Evolutionary conservation across 2,888 invertebrate genomes (phyloP), one percentile per base, ranked within the genome.

Genomic region (Tholera decimalis): DNA sequence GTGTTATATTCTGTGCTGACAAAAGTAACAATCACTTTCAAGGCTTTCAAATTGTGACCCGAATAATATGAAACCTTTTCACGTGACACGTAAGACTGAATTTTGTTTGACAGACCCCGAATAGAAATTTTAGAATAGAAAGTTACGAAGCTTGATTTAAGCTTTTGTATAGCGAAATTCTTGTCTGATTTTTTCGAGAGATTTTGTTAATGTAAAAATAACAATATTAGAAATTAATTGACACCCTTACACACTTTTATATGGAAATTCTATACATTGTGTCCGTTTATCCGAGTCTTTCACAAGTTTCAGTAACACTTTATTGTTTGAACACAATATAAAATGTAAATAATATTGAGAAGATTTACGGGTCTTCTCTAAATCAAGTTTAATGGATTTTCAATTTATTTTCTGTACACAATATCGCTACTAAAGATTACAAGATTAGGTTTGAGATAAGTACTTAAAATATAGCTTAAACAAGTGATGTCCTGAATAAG

Each of bases 11-110:
- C 79, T 69, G 71, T 80, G 83, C 86, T 82, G 82, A 87, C 86
- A 88, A 86, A 86, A 86, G 86, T 86, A 80, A 82, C 84, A 87
- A 86, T 86, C 82, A 67, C 72, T 63, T 62, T 72, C 72, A 76
- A 79, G 71, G 73, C 61, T 63, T 65, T 67, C 56, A 58, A n/a
- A 63, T 64, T 71, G 43, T 73, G 55, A 44, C 39, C 56, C 18
- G 24, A 68, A 77, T 46, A 60, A 84, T 72, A 80, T 70, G 64
- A 64, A 55, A 73, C 82, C 82, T 78, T 84, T 75, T 79, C 26
- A 49, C 1, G 5, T 13, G 7, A 39, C 3, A 22, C 50, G 70
- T 66, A 83, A 77, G 78, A 82, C 62, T 51, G 43, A 79, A 79
- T 78, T 84, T 82, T 73, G 77, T 82, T 84, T 77, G 75, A 67